Evolutionary conservation across 1,140 invertebrate species (phyloP), one percentile per base, ranked within the genome.

Genomic region (Pogonomyrmex californicus): DNA sequence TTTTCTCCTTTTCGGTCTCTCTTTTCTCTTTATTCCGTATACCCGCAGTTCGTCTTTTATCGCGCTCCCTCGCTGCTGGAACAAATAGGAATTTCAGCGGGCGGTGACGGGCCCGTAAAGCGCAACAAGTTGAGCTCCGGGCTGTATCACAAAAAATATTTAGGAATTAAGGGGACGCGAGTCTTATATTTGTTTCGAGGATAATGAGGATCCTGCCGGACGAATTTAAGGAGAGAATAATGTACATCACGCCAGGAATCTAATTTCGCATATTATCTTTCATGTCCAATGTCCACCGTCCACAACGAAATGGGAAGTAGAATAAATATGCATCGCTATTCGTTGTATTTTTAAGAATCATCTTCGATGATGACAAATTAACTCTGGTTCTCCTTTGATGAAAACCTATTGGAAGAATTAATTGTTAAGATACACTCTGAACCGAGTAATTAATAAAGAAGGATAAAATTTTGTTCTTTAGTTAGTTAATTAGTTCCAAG

Each of bases 21-120:
- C 38, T 14, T 85, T 66, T 87, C 33, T 68, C 63, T 54, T 10
- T 65, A 33, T 56, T 88, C 33, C 36, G 23, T 23, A 54, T 47
- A 82, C 44, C 77, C 70, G 85, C 30, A 30, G 33, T 87, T 85
- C 79, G 79, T 83, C 41, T 51, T 66, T 75, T 71, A 85, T 85
- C 58, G 23, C 68, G 68, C 36, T 41, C 65, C 56, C 66, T 75
- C 47, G 62, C 79, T 83, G 60, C 77, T 82, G 88, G 86, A 91
- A 91, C 88, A 90, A 91, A 91, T 91, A 91, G 82, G 88, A 91
- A 91, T 90, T 91, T 91, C 89, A 90, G 77, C 88, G 86, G 60
- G 88, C 86, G 88, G 89, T 75, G 88, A 90, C 89, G 89, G 85
- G 89, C 58, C 85, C 82, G 89, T 88, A 90, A 91, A 91, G 89